A percentile compares a stretch with the other conserved stretches of the same genome.
Evolutionary conservation across 2,888 invertebrate species (phyloP).

Genomic region (Lordiphosa fenestrarum): DNA sequence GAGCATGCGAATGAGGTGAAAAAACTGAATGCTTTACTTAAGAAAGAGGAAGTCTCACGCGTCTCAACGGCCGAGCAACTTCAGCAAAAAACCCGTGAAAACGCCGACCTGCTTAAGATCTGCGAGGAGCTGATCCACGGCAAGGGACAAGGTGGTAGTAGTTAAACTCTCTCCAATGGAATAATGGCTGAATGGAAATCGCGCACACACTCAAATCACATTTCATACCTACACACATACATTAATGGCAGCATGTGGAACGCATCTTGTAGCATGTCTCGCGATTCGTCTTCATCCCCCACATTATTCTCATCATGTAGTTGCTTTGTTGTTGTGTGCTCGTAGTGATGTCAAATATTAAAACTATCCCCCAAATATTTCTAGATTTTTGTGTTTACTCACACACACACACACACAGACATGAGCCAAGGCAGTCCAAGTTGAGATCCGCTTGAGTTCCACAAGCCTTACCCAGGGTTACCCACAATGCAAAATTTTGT

Average conservation of each 20-base stretch:
- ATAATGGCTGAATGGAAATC: slow-evolving; percentile 46
- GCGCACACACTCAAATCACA: slow-evolving; percentile 35
- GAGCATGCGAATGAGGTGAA: slow-evolving; percentile 90
- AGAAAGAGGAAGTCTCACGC: slow-evolving; percentile 93
- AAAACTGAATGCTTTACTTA: slow-evolving; percentile 92
- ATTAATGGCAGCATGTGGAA: slow-evolving; percentile 38
- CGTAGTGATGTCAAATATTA: no score
- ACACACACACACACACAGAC: slow-evolving; percentile 37
- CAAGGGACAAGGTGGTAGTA: slow-evolving; percentile 77
- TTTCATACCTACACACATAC: slow-evolving; percentile 7
- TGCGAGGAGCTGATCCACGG: slow-evolving; percentile 94
- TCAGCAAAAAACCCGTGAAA: slow-evolving; percentile 94
- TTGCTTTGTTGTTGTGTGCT: slow-evolving; percentile 13
- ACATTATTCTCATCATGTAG: slow-evolving; percentile 29
- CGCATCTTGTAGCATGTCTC: slow-evolving; percentile 53
- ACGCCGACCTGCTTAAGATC: slow-evolving; percentile 93
- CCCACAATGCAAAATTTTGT: slow-evolving; percentile 38
- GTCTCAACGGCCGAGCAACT: slow-evolving; percentile 91
- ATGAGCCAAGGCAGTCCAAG: slow-evolving; percentile 19
- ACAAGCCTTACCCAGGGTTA: slow-evolving; percentile 30
- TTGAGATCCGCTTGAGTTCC: slow-evolving; percentile 59
- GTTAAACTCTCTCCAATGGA: slow-evolving; percentile 53
- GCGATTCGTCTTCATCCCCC: not conserved
- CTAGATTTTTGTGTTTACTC: slow-evolving; percentile 57
- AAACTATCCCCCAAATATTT: slow-evolving; percentile 51